Percentiles rank a stretch among this genome's conserved stretches.
These are phyloP conservation scores for Lasioglossum calceatum DNA, from an alignment of 2,888 invertebrate genomes.

Conservation along the genomic window DNA sequence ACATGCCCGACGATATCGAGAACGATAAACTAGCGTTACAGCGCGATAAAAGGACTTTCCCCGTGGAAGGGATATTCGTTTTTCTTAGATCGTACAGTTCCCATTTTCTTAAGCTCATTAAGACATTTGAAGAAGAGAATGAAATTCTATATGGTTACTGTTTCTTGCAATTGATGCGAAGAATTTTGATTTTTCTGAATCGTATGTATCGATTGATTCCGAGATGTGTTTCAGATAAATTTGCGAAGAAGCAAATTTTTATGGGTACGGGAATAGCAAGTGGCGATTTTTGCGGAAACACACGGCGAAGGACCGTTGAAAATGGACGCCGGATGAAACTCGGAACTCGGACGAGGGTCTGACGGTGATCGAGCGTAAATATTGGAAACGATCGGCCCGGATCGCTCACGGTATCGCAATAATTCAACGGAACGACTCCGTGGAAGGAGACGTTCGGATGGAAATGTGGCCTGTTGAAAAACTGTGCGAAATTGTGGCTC, in stretches of 20 bases:
- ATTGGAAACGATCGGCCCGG: neutral
- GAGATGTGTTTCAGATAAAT: neutral
- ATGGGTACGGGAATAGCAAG: neutral
- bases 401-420: constrained; percentile 1
- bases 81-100: no score
- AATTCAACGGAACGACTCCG: neutral
- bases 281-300: neutral
- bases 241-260: neutral
- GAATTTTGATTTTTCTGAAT: neutral
- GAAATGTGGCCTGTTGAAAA: neutral
- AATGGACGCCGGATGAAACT: constrained; percentile 11
- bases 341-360: constrained; percentile 1
- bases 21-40: no score
- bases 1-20: no score
- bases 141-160: neutral
- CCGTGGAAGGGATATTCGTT: no score
- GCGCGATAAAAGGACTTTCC: no score
- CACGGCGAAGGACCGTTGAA: neutral
- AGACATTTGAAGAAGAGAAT: neutral
- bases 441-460: constrained; percentile 10
- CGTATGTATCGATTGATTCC: neutral
- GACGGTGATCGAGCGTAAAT: constrained; percentile 1
- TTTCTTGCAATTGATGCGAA: neutral
- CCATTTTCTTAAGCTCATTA: no score
- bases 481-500: neutral